phyloP scores from a whole-genome alignment of 2,888 invertebrate genomes.

The Apamea monoglypha region DNA sequence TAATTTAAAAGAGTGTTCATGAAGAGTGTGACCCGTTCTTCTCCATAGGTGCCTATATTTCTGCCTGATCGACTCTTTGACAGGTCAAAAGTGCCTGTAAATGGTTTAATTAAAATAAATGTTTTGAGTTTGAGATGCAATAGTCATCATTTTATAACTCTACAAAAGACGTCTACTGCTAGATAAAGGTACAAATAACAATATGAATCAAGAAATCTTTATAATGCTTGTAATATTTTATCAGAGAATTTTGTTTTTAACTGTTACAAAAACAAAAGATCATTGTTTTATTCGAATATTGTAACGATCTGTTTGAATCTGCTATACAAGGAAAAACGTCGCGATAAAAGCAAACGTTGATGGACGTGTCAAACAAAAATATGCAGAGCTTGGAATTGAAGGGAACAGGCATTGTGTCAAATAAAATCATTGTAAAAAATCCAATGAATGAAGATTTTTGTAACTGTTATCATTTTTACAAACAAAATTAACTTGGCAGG shows the following conservation, averaged over 20 bases:
- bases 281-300: slow-evolving; percentile 11
- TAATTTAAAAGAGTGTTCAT: not conserved
- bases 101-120: not conserved
- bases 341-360: slow-evolving; percentile 41
- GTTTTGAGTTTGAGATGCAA: not conserved
- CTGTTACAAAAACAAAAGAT: slow-evolving; percentile 1
- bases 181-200: not conserved
- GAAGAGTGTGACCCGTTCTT: not conserved
- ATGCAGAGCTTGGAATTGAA: slow-evolving; percentile 33
- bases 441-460: slow-evolving; percentile 4
- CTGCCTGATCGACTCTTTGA: not conserved
- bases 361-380: slow-evolving; percentile 46
- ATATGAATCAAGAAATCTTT: not conserved
- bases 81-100: not conserved
- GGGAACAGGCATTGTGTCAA: slow-evolving; percentile 23
- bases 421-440: slow-evolving; percentile 28
- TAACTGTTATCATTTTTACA: not conserved
- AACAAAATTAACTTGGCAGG: not conserved
- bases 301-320: slow-evolving; percentile 27
- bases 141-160: not conserved
- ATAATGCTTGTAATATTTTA: not conserved
- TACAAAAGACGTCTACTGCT: not conserved
- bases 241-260: not conserved
- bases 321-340: slow-evolving; percentile 34
- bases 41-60: not conserved